Conservation (phyloP, 2,888 invertebrate species). For the Tineola bisselliella region DNA sequence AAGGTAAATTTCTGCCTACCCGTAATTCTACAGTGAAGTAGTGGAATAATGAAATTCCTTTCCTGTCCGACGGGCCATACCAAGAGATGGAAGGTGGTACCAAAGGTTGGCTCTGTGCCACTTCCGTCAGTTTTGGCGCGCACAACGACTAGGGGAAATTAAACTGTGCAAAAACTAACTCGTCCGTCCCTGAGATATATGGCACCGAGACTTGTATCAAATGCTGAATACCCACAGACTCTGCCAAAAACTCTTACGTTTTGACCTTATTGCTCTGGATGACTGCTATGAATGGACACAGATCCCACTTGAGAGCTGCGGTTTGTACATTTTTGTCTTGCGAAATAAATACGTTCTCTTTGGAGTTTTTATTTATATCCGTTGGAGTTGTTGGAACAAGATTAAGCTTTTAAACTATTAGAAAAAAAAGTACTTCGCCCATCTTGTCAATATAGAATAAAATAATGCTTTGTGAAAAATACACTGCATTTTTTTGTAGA, state of each 20-base stretch:
- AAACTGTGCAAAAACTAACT: slow-evolving; percentile 27
- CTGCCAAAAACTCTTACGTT: slow-evolving; percentile 15
- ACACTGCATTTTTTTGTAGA: too few species aligned
- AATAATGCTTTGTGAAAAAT: too few species aligned
- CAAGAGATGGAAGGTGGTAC: slow-evolving; percentile 26
- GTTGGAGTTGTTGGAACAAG: background rate
- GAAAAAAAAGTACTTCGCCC: too few species aligned
- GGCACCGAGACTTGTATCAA: slow-evolving; percentile 22
- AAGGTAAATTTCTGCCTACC: background rate
- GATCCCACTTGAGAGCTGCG: background rate
- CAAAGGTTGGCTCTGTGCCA: slow-evolving; percentile 41
- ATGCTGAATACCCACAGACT: slow-evolving; percentile 15
- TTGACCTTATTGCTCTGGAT: slow-evolving; percentile 21
- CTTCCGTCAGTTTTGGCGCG: slow-evolving; percentile 34
- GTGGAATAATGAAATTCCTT: slow-evolving; percentile 55
- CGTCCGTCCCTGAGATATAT: slow-evolving; percentile 20
- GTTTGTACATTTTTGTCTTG: background rate
- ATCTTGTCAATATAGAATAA: too few species aligned
- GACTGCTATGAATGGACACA: background rate
- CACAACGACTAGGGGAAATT: slow-evolving; percentile 24
- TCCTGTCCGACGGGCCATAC: slow-evolving; percentile 32
- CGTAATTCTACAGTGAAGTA: slow-evolving; percentile 30
- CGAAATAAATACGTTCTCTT: background rate
- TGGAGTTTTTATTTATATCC: background rate
- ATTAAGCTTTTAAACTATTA: background rate